phyloP scores from a whole-genome alignment of 2,113 vertebrate genomes.

The Vireo altiloquus region DNA sequence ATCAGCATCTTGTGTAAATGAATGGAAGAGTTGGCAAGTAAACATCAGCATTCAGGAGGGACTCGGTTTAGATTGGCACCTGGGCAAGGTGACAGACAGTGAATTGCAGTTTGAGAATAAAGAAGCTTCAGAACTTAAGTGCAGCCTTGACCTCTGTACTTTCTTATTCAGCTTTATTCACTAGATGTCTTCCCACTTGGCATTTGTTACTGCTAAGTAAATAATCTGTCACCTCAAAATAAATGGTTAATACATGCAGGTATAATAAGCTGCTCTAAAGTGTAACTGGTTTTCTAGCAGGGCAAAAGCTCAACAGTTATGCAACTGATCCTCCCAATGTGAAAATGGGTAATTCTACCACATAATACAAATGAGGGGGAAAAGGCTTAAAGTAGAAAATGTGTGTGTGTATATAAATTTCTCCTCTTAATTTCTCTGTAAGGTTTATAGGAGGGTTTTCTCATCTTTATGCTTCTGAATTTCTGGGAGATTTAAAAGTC shows the following conservation, averaged over 20 bases:
- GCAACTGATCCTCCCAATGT: not conserved
- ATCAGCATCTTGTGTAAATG: not conserved
- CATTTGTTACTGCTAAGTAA: not conserved
- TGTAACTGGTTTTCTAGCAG: not conserved
- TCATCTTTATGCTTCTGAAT: not conserved
- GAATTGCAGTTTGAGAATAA: not conserved
- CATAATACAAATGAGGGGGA: not conserved
- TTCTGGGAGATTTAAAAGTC: not conserved
- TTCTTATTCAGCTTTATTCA: not conserved
- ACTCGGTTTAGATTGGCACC: not conserved
- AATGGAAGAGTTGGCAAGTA: not conserved
- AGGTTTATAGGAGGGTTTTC: not conserved
- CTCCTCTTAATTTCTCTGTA: not conserved
- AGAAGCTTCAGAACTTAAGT: not conserved
- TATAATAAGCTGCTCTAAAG: not conserved
- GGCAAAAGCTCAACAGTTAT: not conserved
- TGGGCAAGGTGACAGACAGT: not conserved
- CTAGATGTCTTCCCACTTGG: not conserved
- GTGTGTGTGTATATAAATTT: not conserved
- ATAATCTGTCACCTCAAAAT: constrained; percentile 4
- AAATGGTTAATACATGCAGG: not conserved
- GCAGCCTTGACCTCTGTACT: not conserved
- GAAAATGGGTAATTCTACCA: not conserved
- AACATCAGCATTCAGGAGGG: not conserved
- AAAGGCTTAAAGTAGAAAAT: not conserved